Percentiles rank a stretch among this genome's conserved stretches.
These are phyloP conservation scores for Odontocolon sp. DNA, from an alignment of 2,888 invertebrate genomes.

Conservation along the genomic window DNA sequence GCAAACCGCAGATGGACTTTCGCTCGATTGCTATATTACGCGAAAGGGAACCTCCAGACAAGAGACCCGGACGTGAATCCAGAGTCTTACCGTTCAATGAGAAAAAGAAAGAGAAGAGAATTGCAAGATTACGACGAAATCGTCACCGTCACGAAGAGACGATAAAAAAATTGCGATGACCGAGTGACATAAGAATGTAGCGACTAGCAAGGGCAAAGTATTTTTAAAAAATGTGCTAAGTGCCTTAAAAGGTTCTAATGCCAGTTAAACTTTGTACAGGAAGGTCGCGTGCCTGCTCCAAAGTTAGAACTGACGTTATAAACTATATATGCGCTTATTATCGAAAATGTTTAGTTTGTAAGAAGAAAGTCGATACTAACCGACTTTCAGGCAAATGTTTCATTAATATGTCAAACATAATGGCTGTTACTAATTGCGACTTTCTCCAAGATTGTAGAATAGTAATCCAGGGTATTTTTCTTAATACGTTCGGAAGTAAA, in stretches of 20 bases:
- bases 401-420: neutral
- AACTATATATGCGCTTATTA: neutral
- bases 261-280: constrained; percentile 16
- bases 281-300: constrained; percentile 22
- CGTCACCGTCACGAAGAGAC: neutral
- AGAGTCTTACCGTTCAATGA: neutral
- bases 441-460: constrained; percentile 7
- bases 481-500: neutral
- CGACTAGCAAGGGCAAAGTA: neutral
- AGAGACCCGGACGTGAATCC: constrained; percentile 21
- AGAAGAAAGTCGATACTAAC: constrained; percentile 17
- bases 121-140: constrained; percentile 36
- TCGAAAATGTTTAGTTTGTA: neutral
- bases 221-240: constrained; percentile 60
- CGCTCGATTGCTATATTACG: constrained; percentile 51
- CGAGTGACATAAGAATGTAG: constrained; percentile 1
- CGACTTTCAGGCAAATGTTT: neutral
- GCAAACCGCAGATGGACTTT: constrained; percentile 27
- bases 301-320: constrained; percentile 29
- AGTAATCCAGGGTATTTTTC: neutral
- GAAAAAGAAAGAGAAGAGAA: neutral
- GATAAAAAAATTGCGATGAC: constrained; percentile 20
- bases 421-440: constrained; percentile 1
- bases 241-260: constrained; percentile 64
- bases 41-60: constrained; percentile 27